phyloP scores from a whole-genome alignment of 2,113 vertebrate species.

The Gopherus evgoodei region DNA sequence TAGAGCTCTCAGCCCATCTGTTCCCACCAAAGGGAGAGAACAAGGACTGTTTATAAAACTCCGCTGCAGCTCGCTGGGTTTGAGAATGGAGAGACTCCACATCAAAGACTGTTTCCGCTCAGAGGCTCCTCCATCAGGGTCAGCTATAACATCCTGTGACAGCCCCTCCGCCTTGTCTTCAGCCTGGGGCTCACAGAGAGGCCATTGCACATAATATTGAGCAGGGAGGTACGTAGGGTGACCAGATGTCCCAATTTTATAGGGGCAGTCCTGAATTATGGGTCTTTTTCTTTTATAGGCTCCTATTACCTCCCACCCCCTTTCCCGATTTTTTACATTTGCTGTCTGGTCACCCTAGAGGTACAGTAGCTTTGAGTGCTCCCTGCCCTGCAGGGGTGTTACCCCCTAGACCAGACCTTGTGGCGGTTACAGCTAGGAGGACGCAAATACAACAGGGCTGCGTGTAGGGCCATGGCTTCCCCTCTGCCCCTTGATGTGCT shows the following conservation, averaged over 20 bases:
- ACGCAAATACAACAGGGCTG: neutral
- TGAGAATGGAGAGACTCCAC: slow-evolving; percentile 47
- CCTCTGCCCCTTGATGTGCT: too few species aligned
- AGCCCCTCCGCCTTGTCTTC: neutral
- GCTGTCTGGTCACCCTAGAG: too few species aligned
- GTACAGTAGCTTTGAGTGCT: neutral
- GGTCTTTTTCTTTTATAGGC: too few species aligned
- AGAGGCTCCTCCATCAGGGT: neutral
- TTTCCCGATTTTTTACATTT: too few species aligned
- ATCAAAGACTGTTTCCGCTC: slow-evolving; percentile 55
- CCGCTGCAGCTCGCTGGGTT: slow-evolving; percentile 60
- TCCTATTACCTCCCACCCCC: too few species aligned
- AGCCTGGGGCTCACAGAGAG: neutral
- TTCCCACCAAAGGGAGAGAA: slow-evolving; percentile 62
- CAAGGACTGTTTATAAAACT: slow-evolving; percentile 71
- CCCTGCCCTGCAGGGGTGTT: too few species aligned
- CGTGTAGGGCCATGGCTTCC: neutral
- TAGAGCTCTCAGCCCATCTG: slow-evolving; percentile 38
- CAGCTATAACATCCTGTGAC: neutral
- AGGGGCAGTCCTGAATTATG: too few species aligned
- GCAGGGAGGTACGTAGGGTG: too few species aligned
- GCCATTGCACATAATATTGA: too few species aligned
- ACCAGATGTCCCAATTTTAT: too few species aligned
- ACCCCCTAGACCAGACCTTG: too few species aligned
- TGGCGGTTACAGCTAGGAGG: neutral